Evolutionary conservation across 1,140 invertebrate species (phyloP).

Genomic region (Brachionus plicatilis): DNA sequence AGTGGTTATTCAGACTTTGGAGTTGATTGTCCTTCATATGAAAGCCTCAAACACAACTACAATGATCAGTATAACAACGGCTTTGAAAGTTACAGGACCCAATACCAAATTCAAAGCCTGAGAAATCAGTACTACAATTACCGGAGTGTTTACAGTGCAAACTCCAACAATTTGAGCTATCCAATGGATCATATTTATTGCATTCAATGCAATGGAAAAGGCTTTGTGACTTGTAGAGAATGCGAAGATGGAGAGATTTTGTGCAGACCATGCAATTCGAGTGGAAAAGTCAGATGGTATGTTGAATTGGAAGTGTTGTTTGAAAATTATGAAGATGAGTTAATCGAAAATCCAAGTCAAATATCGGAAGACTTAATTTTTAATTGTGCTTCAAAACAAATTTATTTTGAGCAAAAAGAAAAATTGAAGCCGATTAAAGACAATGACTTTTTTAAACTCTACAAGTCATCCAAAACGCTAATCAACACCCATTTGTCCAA

Average conservation of each 20-base stretch:
- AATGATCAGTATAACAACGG: neutral
- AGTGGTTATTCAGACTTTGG: neutral
- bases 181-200: conserved; percentile 28
- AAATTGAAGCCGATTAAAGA: conserved; percentile 18
- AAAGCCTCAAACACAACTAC: neutral
- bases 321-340: neutral
- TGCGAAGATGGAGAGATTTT: conserved; percentile 15
- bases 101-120: neutral
- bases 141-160: neutral
- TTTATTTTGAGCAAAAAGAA: conserved; percentile 1
- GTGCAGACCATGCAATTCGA: neutral
- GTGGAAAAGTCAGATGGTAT: conserved; percentile 15
- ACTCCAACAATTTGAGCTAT: neutral
- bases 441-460: neutral
- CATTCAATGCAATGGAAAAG: conserved; percentile 21
- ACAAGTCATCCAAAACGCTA: neutral
- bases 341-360: neutral
- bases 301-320: neutral
- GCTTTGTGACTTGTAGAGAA: neutral
- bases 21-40: neutral
- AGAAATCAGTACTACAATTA: conserved; percentile 12
- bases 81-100: neutral
- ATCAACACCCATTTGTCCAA: conserved; percentile 19
- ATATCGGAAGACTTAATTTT: neutral
- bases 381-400: neutral